These are phyloP conservation scores for Arctocebus calabarensis DNA, from an alignment of 2,797 vertebrate genomes.

Conservation along the genomic window DNA sequence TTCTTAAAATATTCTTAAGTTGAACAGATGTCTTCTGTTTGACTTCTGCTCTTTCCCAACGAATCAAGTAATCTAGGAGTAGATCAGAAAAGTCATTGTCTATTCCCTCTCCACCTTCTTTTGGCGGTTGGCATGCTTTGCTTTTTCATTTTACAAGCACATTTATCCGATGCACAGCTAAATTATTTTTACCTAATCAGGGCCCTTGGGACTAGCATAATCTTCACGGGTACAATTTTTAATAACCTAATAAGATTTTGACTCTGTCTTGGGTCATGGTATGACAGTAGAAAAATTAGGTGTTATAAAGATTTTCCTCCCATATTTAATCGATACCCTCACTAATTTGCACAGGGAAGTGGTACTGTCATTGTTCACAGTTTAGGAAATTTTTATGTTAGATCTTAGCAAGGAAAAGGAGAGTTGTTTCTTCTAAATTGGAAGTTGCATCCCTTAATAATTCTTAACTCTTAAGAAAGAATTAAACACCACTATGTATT, in stretches of 20 bases:
- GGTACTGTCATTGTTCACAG: background rate
- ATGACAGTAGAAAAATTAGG: background rate
- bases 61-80: background rate
- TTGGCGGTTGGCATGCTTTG: background rate
- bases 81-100: background rate
- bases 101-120: background rate
- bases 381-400: background rate
- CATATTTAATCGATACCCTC: background rate
- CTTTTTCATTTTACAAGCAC: background rate
- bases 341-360: background rate
- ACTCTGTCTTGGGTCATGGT: background rate
- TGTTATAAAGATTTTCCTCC: background rate
- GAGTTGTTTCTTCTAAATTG: background rate
- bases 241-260: background rate
- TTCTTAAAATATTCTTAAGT: background rate
- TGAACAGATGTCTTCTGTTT: background rate
- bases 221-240: background rate
- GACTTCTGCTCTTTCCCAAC: background rate
- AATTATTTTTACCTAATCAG: slow-evolving; percentile 12
- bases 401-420: background rate
- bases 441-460: background rate
- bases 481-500: background rate
- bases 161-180: background rate
- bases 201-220: background rate
- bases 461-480: background rate